phyloP scores from a whole-genome alignment of 2,888 invertebrate species.

The Coecobrya sp. region DNA sequence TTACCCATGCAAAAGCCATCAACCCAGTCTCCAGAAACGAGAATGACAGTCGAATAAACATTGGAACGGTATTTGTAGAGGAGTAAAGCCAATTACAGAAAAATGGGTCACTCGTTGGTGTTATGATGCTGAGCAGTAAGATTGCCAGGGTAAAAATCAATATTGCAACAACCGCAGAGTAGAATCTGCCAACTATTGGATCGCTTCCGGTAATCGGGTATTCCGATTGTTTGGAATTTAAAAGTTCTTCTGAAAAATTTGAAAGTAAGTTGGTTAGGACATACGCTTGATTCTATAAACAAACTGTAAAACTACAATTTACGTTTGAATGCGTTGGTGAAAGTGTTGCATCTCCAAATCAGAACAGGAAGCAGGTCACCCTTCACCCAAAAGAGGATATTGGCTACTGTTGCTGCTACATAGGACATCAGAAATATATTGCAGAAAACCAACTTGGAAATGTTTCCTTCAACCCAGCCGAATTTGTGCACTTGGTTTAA shows the following conservation, averaged over 20 bases:
- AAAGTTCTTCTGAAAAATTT: not conserved
- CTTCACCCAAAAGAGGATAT: no score
- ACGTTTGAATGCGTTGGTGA: no score
- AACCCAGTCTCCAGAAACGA: constrained; percentile 31
- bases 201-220: not conserved
- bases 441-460: no score
- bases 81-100: not conserved
- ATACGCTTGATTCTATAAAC: no score
- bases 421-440: no score
- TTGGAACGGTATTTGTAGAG: no score
- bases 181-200: not conserved
- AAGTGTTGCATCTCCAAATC: no score
- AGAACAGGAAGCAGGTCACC: no score
- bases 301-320: no score
- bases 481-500: not conserved
- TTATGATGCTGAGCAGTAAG: not conserved
- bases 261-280: not conserved
- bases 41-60: not conserved
- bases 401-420: no score
- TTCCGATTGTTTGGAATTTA: not conserved
- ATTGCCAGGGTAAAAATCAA: not conserved
- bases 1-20: constrained; percentile 24
- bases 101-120: not conserved
- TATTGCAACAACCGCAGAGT: not conserved
- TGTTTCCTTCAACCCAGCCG: not conserved